Conservation (phyloP, 2,888 invertebrate genomes). For the Cecidostiba fungosa region DNA sequence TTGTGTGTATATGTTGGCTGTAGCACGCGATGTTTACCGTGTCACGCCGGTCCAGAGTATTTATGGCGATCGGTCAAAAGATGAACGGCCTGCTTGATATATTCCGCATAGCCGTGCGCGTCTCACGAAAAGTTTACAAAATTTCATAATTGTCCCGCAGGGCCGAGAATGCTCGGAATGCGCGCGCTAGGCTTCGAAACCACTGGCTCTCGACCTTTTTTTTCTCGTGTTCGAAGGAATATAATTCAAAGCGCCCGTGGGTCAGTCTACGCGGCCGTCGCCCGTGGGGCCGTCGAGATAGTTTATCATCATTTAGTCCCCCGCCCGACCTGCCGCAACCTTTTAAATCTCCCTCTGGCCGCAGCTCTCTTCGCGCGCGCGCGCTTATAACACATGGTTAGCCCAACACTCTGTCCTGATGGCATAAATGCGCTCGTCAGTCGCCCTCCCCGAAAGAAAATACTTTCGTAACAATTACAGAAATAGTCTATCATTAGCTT, state of each 20-base stretch:
- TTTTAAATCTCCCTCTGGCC: conserved; percentile 77
- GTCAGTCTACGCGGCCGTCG: conserved; percentile 70
- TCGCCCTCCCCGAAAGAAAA: background rate
- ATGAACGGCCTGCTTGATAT: conserved; percentile 4
- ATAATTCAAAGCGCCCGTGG: conserved; percentile 76
- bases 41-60: background rate
- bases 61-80: background rate
- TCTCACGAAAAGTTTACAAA: conserved; percentile 40
- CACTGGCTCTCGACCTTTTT: conserved; percentile 40
- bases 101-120: conserved; percentile 50
- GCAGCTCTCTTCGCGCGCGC: conserved; percentile 64
- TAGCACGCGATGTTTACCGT: background rate
- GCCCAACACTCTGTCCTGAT: conserved; percentile 58
- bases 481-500: background rate
- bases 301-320: conserved; percentile 79
- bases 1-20: no score
- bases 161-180: conserved; percentile 58
- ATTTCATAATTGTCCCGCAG: conserved; percentile 59
- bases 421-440: conserved; percentile 19
- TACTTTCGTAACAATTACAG: conserved; percentile 15
- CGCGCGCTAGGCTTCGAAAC: background rate
- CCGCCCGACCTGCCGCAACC: conserved; percentile 77
- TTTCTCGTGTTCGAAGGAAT: conserved; percentile 66
- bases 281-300: conserved; percentile 75
- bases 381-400: conserved; percentile 67